These are phyloP conservation scores for Platyscapa corneri DNA, from an alignment of 1,140 invertebrate species.

Conservation along the genomic window DNA sequence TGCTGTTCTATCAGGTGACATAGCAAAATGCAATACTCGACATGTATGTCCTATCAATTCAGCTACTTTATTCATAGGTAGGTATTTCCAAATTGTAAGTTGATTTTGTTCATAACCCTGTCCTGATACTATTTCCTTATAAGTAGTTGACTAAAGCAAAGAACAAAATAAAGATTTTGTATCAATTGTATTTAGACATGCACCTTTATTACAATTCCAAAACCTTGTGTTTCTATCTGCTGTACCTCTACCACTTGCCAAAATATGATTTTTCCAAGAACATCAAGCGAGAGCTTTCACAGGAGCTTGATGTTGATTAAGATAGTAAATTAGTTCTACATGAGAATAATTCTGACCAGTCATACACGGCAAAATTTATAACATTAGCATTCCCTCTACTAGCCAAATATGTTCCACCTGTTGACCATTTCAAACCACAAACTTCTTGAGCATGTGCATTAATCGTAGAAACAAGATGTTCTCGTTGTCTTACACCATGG, in stretches of 20 bases:
- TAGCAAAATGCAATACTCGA: slow-evolving; percentile 91
- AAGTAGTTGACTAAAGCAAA: slow-evolving; percentile 93
- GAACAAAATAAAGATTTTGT: slow-evolving; percentile 96
- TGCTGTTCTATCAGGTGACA: slow-evolving; percentile 96
- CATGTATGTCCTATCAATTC: slow-evolving; percentile 91
- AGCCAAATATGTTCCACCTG: slow-evolving; percentile 92
- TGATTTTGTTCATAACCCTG: slow-evolving; percentile 98
- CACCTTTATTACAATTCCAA: slow-evolving; percentile 93
- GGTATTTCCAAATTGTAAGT: slow-evolving; percentile 97
- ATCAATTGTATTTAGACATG: slow-evolving; percentile 87
- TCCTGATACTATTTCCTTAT: slow-evolving; percentile 95
- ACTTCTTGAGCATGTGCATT: slow-evolving; percentile 91
- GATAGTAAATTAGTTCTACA: slow-evolving; percentile 80
- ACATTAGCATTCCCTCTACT: slow-evolving; percentile 97
- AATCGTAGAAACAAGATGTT: slow-evolving; percentile 87
- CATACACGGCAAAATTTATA: slow-evolving; percentile 90
- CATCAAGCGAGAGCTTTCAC: slow-evolving; percentile 96
- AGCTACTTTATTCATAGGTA: slow-evolving; percentile 88
- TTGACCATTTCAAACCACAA: slow-evolving; percentile 97
- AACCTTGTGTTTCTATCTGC: slow-evolving; percentile 93
- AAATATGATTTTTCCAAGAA: slow-evolving; percentile 91
- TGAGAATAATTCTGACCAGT: slow-evolving; percentile 78
- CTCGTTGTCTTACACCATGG: slow-evolving; percentile 93
- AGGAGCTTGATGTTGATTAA: slow-evolving; percentile 89
- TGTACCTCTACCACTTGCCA: slow-evolving; percentile 97